Evolutionary conservation across 1,140 invertebrate genomes (phyloP).

Genomic region (Periplaneta americana): DNA sequence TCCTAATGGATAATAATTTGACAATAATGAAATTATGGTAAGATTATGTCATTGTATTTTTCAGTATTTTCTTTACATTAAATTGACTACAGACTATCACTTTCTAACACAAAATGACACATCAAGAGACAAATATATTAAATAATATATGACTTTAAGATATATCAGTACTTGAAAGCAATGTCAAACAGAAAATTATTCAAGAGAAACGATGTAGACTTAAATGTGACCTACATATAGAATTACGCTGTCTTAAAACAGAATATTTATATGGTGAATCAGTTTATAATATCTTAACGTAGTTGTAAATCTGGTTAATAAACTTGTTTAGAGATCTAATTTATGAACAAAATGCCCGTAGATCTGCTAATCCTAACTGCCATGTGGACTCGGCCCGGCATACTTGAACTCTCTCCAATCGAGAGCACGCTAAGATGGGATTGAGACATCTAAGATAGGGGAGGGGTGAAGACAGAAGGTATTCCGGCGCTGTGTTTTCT

Average conservation of each 20-base stretch:
- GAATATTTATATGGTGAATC: background rate
- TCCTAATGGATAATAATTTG: no score
- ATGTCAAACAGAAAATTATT: background rate
- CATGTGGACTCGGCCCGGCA: background rate
- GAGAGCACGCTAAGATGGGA: background rate
- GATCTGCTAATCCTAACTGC: background rate
- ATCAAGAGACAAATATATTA: no score
- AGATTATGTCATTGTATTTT: no score
- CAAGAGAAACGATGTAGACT: background rate
- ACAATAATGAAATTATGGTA: no score
- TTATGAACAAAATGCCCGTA: background rate
- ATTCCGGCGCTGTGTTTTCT: background rate
- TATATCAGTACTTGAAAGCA: no score
- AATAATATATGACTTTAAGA: no score
- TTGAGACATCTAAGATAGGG: background rate
- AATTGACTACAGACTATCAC: no score
- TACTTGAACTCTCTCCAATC: background rate
- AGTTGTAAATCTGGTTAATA: background rate
- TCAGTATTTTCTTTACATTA: no score
- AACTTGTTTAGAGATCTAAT: background rate
- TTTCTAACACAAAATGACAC: no score
- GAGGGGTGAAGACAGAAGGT: no score
- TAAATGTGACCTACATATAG: background rate
- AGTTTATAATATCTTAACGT: background rate
- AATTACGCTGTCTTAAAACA: background rate